Base-by-base conservation (phyloP, 2,113 vertebrate species). In the Charadrius vociferus region DNA sequence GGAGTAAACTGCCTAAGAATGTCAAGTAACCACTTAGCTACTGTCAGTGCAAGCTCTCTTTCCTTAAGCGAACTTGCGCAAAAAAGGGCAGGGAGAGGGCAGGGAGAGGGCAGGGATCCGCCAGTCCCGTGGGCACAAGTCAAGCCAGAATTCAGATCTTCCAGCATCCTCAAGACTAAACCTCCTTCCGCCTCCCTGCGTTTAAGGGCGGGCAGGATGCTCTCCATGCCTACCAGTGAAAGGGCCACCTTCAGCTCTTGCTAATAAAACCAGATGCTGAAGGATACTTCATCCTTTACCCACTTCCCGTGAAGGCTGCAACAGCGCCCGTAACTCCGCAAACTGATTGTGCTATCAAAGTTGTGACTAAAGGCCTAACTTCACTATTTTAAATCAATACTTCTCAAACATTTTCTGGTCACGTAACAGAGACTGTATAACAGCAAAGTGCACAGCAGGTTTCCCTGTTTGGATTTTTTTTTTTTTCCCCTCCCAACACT, bases 231-330 rank as follows among this genome's bases (percentile, higher is more conserved):
- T 34, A 8, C 9, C 36, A 49, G 2, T 7, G 0, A 2, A 34
- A 72, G 14, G 53, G 62, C 2, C 55, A 52, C 1, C 49, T 56
- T 13, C 24, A 81, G 70, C n/a, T 55, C 14, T 12, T 14, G 30
- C 52, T 36, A 24, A 36, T 1, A 12, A 50, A 71, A 9, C 12
- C 74, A 50, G 45, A 32, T 6, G 14, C 49, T 50, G 45, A 45
- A 61, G 52, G 32, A 67, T 29, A 41, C 56, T 56, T 49, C 52
- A 34, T 3, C 36, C 53, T 85, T n/a, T 6, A 27, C 11, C 20
- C 18, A 3, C 36, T 22, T 22, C 62, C 30, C 41, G 2, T 0
- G 0, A 27, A 65, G 34, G 32, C 24, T 50, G 41, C 18, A 71
- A 29, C 23, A 34, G 49, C 26, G 5, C n/a, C n/a, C 18, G 12